Percentiles rank a stretch among this genome's conserved stretches.
Conservation (phyloP, 2,113 vertebrate genomes). For the Ptilorrhoa leucosticta region DNA sequence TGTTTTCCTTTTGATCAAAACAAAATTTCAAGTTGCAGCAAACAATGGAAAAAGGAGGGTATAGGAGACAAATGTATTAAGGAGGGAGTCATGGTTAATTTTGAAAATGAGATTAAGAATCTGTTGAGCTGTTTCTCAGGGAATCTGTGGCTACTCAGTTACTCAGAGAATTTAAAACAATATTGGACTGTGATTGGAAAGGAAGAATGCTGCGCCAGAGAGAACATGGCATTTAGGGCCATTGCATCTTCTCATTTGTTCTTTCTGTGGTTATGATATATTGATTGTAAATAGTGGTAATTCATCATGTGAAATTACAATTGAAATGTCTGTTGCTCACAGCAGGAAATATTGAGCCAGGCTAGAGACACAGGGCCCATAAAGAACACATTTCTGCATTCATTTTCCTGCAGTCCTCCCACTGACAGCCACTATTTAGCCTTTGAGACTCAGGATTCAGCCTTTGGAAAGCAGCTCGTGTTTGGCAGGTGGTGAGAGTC, state of each 20-base stretch:
- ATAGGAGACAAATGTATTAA: not conserved
- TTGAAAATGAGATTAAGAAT: not conserved
- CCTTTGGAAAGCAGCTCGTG: not conserved
- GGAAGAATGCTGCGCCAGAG: not conserved
- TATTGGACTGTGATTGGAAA: not conserved
- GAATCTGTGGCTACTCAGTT: not conserved
- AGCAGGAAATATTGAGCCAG: not conserved
- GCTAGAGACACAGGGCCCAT: not conserved
- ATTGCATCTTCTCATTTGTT: not conserved
- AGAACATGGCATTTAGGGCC: not conserved
- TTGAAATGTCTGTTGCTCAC: not conserved
- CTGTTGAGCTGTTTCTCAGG: not conserved
- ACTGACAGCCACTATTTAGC: slow-evolving; percentile 14
- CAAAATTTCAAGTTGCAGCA: not conserved
- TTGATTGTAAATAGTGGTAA: not conserved
- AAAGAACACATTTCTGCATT: not conserved
- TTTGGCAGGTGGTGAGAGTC: not conserved
- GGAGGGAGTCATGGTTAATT: not conserved
- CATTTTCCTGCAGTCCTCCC: not conserved
- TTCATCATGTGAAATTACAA: slow-evolving; percentile 18
- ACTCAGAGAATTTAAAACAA: not conserved
- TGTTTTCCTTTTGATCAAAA: not conserved
- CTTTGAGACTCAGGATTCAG: slow-evolving; percentile 1
- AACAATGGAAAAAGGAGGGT: not conserved
- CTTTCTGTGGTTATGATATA: slow-evolving; percentile 12